These are phyloP conservation scores for Solea solea DNA, from an alignment of 2,113 vertebrate species.

Conservation along the genomic window DNA sequence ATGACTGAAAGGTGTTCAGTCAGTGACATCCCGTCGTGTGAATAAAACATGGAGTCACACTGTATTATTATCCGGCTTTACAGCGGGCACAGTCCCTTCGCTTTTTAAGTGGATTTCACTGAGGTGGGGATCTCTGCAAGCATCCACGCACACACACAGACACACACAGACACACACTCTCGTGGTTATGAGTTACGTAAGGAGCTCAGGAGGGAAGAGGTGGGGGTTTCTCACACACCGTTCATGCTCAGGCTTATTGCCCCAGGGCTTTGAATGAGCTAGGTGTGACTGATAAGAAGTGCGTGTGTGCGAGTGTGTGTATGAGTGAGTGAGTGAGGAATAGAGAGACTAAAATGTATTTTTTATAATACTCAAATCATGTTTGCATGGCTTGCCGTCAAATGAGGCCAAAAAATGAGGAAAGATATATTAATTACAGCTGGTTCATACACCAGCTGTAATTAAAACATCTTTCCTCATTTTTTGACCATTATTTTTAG, in stretches of 20 bases:
- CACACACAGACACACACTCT: slow-evolving; percentile 12
- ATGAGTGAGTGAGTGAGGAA: slow-evolving; percentile 11
- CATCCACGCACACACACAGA: slow-evolving; percentile 10
- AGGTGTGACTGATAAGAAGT: slow-evolving; percentile 64
- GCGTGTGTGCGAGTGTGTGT: slow-evolving; percentile 12
- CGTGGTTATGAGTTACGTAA: slow-evolving; percentile 76
- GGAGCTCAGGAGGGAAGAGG: slow-evolving; percentile 68
- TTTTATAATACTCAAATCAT: neutral
- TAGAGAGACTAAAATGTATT: neutral
- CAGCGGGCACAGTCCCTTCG: slow-evolving; percentile 7
- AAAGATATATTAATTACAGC: too few species aligned
- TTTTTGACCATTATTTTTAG: slow-evolving; percentile 27
- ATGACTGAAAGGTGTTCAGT: slow-evolving; percentile 42
- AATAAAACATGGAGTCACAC: slow-evolving; percentile 56
- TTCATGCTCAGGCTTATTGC: slow-evolving; percentile 69
- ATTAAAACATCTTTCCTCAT: slow-evolving; percentile 22
- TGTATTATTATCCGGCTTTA: slow-evolving; percentile 29
- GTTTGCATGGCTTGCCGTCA: slow-evolving; percentile 43
- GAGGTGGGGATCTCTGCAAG: slow-evolving; percentile 31
- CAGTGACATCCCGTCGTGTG: slow-evolving; percentile 37
- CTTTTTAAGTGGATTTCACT: slow-evolving; percentile 49
- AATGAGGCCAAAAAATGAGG: neutral
- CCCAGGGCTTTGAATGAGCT: slow-evolving; percentile 62
- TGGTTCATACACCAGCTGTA: slow-evolving; percentile 42
- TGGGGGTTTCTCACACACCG: slow-evolving; percentile 68